A percentile compares a stretch with the other conserved stretches of the same genome.
Evolutionary conservation across 2,113 vertebrate genomes (phyloP).

Genomic region (Cygnus atratus): DNA sequence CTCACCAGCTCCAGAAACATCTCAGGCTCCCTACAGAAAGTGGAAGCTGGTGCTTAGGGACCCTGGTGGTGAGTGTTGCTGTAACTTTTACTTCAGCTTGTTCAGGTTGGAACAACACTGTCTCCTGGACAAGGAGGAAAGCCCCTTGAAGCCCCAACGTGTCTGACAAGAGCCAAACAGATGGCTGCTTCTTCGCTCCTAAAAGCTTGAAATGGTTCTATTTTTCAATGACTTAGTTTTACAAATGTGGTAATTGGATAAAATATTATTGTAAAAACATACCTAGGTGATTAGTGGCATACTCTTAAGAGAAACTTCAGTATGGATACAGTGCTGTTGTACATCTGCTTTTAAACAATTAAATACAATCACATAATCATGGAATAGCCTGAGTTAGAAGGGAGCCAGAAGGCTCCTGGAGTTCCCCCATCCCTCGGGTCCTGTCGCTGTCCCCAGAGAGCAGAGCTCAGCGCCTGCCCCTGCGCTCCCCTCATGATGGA

Average conservation of each 20-base stretch:
- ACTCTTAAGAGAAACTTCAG: too few relatives aligned
- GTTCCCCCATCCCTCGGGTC: too few relatives aligned
- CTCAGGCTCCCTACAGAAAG: not conserved
- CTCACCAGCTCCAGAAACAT: not conserved
- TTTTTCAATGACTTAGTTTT: not conserved
- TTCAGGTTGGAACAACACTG: too few relatives aligned
- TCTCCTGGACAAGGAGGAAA: not conserved
- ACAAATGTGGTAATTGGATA: not conserved
- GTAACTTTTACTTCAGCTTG: not conserved
- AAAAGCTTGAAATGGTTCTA: not conserved
- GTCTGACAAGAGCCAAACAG: not conserved
- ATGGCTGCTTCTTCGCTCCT: fast-evolving
- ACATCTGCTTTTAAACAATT: not conserved
- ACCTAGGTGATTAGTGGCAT: not conserved
- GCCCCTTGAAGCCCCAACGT: fast-evolving
- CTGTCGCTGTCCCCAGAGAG: too few relatives aligned
- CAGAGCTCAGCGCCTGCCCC: too few relatives aligned
- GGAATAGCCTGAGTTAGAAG: too few relatives aligned
- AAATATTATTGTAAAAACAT: not conserved
- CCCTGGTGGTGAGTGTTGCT: fast-evolving
- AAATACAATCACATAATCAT: too few relatives aligned
- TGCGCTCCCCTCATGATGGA: too few relatives aligned
- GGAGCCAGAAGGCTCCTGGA: too few relatives aligned
- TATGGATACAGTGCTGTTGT: not conserved
- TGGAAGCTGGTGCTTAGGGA: not conserved